Evolutionary conservation across 2,888 invertebrate genomes (phyloP), one percentile per base, ranked within the genome.

Genomic region (Lasiommata megera): DNA sequence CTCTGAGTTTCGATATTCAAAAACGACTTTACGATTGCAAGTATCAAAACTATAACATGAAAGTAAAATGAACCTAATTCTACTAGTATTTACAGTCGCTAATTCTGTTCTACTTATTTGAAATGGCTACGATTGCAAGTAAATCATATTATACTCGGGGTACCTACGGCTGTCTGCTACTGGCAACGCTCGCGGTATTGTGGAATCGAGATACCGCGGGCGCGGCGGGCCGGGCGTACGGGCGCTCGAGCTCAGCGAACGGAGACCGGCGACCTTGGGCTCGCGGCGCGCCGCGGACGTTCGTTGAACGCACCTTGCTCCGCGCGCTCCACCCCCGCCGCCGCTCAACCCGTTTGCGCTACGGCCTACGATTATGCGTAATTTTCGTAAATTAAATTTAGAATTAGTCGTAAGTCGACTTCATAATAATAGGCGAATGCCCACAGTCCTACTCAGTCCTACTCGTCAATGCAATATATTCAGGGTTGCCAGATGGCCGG

Each of bases 181-280:
- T 23, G 23, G 23, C 23, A 23, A 5, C 23, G 23, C 5, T 2
- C 2, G 23, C 23, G 23, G 23, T 23, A 23, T 23, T 23, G 23
- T 23, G 23, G 23, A 23, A 23, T 23, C 23, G 28, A 36, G 52
- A 41, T 41, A 56, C 36, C 28, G 50, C 50, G 56, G 43, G 53
- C 61, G 43, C 67, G 68, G 70, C 63, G 70, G 63, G 34, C 9
- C 34, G 11, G 34, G 11, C 70, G 68, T 8, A 41, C 48, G 61
- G 62, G 63, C 67, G 64, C 64, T 70, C 65, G 72, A 70, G 67
- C 66, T 68, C 69, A 67, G 41, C 56, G 58, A 79, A 84, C 82
- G 76, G 79, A 86, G 89, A 89, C 88, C 87, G 77, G 80, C 88
- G 89, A 88, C 89, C 89, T 89, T 89, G 89, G 82, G 86, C 76